Evolutionary conservation across 1,140 invertebrate species (phyloP).

Genomic region (Trachymyrmex septentrionalis): DNA sequence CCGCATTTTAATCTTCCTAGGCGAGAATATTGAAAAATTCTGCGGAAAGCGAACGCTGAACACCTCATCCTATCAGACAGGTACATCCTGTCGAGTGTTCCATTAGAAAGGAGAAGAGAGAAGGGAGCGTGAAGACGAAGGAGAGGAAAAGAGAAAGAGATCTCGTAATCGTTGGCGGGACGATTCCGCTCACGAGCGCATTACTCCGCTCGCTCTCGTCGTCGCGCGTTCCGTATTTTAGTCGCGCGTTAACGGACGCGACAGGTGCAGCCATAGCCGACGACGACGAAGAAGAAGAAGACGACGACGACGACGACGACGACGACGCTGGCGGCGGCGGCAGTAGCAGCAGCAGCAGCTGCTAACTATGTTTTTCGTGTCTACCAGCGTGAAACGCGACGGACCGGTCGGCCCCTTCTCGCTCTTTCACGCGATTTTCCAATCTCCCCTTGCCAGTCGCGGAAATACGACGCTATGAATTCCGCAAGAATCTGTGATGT

Average conservation of each 20-base stretch:
- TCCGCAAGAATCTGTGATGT: constrained; percentile 49
- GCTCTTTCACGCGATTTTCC: constrained; percentile 29
- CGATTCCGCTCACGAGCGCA: constrained; percentile 49
- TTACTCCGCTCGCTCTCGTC: constrained; percentile 14
- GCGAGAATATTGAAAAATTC: constrained; percentile 64
- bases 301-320: constrained; percentile 55
- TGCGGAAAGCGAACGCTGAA: constrained; percentile 40
- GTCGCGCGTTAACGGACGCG: constrained; percentile 80
- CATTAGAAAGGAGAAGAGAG: constrained; percentile 9
- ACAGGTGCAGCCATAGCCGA: constrained; percentile 66
- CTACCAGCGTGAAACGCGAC: constrained; percentile 76
- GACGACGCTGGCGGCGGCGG: constrained; percentile 52
- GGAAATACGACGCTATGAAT: constrained; percentile 50
- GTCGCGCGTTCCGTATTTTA: constrained; percentile 80
- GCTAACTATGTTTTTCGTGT: constrained; percentile 82
- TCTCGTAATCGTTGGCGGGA: constrained; percentile 61
- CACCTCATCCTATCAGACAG: constrained; percentile 59
- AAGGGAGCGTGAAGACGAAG: not conserved
- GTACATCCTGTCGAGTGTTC: constrained; percentile 59
- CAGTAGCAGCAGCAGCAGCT: constrained; percentile 69
- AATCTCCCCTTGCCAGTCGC: constrained; percentile 25
- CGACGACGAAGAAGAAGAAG: constrained; percentile 54
- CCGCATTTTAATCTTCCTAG: constrained; percentile 59
- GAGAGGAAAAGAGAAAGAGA: not conserved
- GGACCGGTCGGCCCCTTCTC: constrained; percentile 48